Conservation (phyloP, 2,888 invertebrate species). For the Nasonia oneida region DNA sequence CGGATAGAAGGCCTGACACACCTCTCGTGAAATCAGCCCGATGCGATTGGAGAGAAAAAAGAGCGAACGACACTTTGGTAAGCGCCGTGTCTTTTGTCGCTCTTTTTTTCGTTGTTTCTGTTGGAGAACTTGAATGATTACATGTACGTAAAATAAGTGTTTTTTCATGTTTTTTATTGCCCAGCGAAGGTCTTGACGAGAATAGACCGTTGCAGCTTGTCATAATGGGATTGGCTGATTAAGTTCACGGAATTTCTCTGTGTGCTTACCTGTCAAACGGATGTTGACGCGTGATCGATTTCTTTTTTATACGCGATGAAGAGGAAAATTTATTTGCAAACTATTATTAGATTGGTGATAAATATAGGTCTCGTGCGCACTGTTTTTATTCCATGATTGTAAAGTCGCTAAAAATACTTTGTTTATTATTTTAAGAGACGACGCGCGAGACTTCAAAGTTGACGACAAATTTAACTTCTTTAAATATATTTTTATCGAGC, state of each 20-base stretch:
- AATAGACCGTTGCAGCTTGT: background rate
- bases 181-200: background rate
- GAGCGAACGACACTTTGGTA: constrained; percentile 6
- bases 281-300: background rate
- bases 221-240: background rate
- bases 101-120: background rate
- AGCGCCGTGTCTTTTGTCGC: background rate
- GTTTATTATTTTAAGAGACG: background rate
- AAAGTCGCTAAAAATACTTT: background rate
- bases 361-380: constrained; percentile 1
- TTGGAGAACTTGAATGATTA: background rate
- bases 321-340: background rate
- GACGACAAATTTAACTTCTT: background rate
- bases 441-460: background rate
- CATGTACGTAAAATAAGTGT: background rate
- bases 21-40: constrained; percentile 22
- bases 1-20: background rate
- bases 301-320: background rate
- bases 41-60: background rate
- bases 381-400: background rate
- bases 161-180: background rate
- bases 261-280: background rate
- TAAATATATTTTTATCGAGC: background rate
- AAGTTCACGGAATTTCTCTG: background rate
- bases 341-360: background rate